These are phyloP conservation scores for Montipora capitata DNA, from an alignment of 92 coral and sea anemone species.

Conservation along the genomic window DNA sequence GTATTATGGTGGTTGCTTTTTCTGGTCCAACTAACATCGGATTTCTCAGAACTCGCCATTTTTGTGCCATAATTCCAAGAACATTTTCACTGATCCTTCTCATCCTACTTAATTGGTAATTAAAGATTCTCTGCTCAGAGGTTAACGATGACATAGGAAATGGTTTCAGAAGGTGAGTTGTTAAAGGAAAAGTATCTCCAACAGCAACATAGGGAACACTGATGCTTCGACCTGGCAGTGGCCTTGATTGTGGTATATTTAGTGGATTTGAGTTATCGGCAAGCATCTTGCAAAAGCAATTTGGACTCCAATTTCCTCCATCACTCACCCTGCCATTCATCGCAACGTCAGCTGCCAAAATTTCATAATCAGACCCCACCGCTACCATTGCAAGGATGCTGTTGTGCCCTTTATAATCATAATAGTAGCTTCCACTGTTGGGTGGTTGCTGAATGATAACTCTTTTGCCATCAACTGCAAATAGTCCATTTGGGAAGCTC, in stretches of 20 bases:
- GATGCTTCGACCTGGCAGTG: conserved; percentile 38
- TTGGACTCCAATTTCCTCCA: conserved; percentile 50
- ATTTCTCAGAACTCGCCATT: conserved; percentile 60
- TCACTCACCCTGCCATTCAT: conserved; percentile 33
- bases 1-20: conserved; percentile 25
- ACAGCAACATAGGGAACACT: conserved; percentile 30
- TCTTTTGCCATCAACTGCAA: conserved; percentile 63
- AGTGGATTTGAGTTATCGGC: conserved; percentile 15
- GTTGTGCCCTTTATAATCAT: conserved; percentile 60
- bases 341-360: too few relatives aligned
- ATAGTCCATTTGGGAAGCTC: conserved; percentile 37
- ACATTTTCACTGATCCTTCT: conserved; percentile 4
- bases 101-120: conserved; percentile 64
- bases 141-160: conserved; percentile 44
- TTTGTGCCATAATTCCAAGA: conserved; percentile 68
- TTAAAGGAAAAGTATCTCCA: conserved; percentile 20
- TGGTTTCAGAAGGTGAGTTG: neutral
- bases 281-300: conserved; percentile 51
- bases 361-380: conserved; percentile 28
- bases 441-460: conserved; percentile 69
- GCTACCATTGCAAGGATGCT: conserved; percentile 50
- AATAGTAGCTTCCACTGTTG: conserved; percentile 57
- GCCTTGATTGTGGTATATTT: conserved; percentile 16
- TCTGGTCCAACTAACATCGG: conserved; percentile 14
- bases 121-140: conserved; percentile 42